Conservation (phyloP, 2,888 invertebrate species). For the Caenorhabditis sinica region DNA sequence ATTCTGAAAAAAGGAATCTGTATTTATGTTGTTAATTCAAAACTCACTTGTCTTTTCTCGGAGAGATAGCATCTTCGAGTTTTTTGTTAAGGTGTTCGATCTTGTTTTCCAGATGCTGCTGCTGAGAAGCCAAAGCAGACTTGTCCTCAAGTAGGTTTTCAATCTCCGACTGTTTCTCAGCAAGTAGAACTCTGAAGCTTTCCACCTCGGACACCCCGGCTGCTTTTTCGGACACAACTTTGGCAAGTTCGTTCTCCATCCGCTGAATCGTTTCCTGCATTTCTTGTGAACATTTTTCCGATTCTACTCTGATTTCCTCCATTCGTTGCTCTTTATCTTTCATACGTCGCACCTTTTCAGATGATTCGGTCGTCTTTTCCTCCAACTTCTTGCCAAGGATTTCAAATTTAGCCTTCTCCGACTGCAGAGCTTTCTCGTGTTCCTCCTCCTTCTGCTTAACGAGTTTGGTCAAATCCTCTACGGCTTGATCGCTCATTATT, state of each 20-base stretch:
- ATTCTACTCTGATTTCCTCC: neutral
- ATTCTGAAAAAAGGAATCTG: neutral
- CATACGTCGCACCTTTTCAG: neutral
- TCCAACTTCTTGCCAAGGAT: conserved; percentile 22
- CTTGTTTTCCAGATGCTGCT: conserved; percentile 7
- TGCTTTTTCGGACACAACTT: neutral
- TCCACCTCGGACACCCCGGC: neutral
- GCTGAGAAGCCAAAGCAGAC: neutral
- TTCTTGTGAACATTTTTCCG: neutral
- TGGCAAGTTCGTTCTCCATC: conserved; percentile 1
- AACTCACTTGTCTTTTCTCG: conserved; percentile 37
- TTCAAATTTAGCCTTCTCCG: neutral
- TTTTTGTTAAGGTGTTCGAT: conserved; percentile 7
- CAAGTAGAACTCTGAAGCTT: neutral
- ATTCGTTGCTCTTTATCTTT: neutral
- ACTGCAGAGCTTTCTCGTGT: neutral
- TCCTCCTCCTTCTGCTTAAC: neutral
- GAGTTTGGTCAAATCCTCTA: conserved; percentile 7
- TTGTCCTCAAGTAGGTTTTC: neutral
- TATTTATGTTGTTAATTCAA: neutral
- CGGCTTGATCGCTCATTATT: neutral
- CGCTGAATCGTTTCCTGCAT: neutral
- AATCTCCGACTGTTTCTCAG: neutral
- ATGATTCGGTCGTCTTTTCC: neutral
- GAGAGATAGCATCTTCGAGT: conserved; percentile 16